Evolutionary conservation across 1,140 invertebrate species (phyloP).

Genomic region (Bombyx mori): ASM3026992v2 NC_085118.1:5499501-5500000

Average conservation of each 20-base stretch:
- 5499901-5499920: no score
- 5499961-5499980: no score
- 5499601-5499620: constrained; percentile 64
- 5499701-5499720: constrained; percentile 68
- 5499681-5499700: constrained; percentile 71
- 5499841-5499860: constrained; percentile 30
- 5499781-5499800: constrained; percentile 59
- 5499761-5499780: constrained; percentile 68
- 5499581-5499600: constrained; percentile 31
- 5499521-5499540: background rate
- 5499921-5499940: no score
- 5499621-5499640: constrained; percentile 70
- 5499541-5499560: constrained; percentile 16
- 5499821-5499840: constrained; percentile 63
- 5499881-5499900: no score
- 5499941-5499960: no score
- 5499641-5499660: constrained; percentile 62
- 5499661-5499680: constrained; percentile 72
- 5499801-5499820: constrained; percentile 63
- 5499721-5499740: constrained; percentile 71
- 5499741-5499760: constrained; percentile 71
- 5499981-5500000: no score
- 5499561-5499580: constrained; percentile 42
- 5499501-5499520: no score
- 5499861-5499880: constrained; percentile 8